Base-by-base conservation (phyloP, 1,140 invertebrate genomes). In the Cydia strobilella region DNA sequence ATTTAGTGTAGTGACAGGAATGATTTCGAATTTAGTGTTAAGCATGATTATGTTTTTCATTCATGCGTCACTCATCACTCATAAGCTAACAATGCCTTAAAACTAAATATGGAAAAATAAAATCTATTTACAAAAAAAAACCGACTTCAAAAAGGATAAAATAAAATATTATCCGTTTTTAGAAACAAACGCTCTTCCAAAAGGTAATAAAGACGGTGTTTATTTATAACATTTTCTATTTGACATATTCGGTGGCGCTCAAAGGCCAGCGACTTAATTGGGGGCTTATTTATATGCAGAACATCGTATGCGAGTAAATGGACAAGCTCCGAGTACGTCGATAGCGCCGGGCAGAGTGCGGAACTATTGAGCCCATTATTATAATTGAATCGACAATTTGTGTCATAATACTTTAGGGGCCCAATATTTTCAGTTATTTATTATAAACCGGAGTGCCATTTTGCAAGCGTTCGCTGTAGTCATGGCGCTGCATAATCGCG, bases 341-440 rank as follows among this genome's bases (percentile, higher is more conserved):
- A 69, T 69, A 69, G 3, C 15, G 27, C 65, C 65, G 27, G 31
- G 65, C 65, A 35, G 27, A 69, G 65, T 69, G 65, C 65, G 65
- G 65, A 69, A 69, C 65, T 69, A 69, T 69, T 69, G 65, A 35
- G 65, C 65, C 65, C 65, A 69, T 69, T 69, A 69, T 69, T 69
- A 69, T 69, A 69, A 69, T 69, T 69, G 65, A 69, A 69, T 69
- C 65, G 65, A 35, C 65, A 69, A 69, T 69, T 69, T 69, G 65
- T 69, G 65, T 69, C 31, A 69, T 69, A 69, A 69, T 69, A 69
- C 65, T 69, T 69, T 69, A 69, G 65, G 65, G 65, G 31, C 27
- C 6, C 65, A 39, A 69, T 69, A 69, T 35, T 69, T 69, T 69
- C 27, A 69, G 31, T 69, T 69, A 69, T 69, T 51, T 69, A 35